Conservation (phyloP, 2,113 vertebrate species). For the Phoenicopterus ruber region DNA sequence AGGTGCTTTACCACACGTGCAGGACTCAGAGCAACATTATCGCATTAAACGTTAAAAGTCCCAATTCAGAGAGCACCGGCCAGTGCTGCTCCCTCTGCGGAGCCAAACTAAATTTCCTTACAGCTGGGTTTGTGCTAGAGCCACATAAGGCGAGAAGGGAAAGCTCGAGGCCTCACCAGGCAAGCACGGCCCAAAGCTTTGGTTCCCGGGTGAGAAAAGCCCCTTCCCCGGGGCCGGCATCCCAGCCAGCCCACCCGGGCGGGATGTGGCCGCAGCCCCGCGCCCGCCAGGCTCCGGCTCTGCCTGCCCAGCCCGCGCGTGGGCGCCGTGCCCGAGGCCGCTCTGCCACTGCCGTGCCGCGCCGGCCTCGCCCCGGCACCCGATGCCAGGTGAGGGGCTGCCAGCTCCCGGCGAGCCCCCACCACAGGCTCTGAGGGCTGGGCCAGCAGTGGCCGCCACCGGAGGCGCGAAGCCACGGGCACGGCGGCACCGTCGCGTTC, state of each 20-base stretch:
- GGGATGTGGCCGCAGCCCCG: neutral
- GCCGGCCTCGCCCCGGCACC: neutral
- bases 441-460: neutral
- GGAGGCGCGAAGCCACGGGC: neutral
- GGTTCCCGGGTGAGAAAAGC: neutral
- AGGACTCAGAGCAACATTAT: slow-evolving; percentile 14
- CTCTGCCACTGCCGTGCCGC: neutral
- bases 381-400: neutral
- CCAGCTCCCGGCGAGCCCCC: neutral
- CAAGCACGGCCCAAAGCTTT: neutral
- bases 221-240: neutral
- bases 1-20: neutral
- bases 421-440: rapidly evolving
- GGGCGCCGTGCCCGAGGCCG: neutral
- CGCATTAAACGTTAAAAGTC: slow-evolving; percentile 8
- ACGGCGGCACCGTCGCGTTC: rapidly evolving
- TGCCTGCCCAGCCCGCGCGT: neutral
- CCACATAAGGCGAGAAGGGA: neutral
- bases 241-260: rapidly evolving
- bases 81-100: neutral
- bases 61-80: neutral
- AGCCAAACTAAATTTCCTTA: neutral
- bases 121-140: neutral
- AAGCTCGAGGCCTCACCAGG: neutral
- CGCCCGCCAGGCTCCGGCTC: neutral